Conservation (phyloP, 37 sponge, comb jelly and placozoan genomes). For the Oopsacas minuta region DNA sequence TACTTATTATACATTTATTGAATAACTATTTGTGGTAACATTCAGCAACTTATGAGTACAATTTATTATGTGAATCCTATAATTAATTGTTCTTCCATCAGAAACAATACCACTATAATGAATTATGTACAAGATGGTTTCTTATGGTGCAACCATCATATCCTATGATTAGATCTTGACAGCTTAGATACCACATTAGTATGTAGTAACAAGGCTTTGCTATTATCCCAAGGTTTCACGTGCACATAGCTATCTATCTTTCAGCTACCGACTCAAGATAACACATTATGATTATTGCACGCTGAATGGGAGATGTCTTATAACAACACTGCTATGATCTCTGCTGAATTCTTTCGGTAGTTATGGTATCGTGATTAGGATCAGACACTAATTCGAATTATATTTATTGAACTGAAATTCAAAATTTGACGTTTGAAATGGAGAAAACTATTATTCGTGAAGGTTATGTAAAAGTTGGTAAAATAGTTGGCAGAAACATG, state of each 20-base stretch:
- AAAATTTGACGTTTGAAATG: no score
- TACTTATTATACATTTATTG: no score
- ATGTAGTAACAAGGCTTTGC: neutral
- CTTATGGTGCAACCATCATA: neutral
- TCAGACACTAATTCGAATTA: neutral
- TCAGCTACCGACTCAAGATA: neutral
- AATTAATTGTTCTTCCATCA: no score
- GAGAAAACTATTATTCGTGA: constrained; percentile 6
- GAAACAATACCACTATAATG: no score
- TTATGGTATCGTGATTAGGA: neutral
- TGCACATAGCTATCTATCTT: neutral
- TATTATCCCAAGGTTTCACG: neutral
- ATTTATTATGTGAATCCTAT: no score
- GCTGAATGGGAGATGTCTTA: neutral
- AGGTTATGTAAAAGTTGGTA: constrained; percentile 13
- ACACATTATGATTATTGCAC: neutral
- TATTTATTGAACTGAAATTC: neutral
- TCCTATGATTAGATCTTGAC: neutral
- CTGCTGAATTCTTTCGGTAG: neutral
- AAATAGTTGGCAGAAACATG: constrained; percentile 16
- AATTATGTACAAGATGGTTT: no score
- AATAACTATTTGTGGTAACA: no score
- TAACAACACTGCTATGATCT: neutral
- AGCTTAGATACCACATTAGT: neutral
- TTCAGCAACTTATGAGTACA: no score